Evolutionary conservation across 2,113 vertebrate genomes (phyloP), one percentile per base, ranked within the genome.

Genomic region (Pachypanchax playfairii): DNA sequence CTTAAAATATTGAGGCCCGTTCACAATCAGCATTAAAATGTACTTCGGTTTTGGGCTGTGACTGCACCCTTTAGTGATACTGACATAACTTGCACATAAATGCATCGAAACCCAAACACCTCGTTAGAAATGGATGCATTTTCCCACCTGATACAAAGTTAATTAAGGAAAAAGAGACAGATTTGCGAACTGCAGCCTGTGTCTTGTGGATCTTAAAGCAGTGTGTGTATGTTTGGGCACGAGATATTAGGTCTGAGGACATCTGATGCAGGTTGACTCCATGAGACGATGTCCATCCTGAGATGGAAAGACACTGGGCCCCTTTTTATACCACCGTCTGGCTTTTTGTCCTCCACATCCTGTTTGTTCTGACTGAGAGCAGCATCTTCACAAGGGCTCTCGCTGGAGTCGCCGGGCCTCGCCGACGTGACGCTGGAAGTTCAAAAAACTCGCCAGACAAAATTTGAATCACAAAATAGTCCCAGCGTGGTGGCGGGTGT

Each of bases 21-120:
- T 83, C 77, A 83, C 79, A 82, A 79, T 75, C 72, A 38, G 70
- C 71, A 74, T 82, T 86, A 69, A 85, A 87, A 82, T 80, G 70
- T 71, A 67, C 77, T 58, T 59, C 42, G 38, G 65, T 62, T 63
- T 53, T 49, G 43, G 51, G 48, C 63, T 80, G 62, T 65, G 61
- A 51, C 26, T 70, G 75, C 70, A 65, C 41, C 41, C 22, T 50
- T 50, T 50, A 29, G n/a, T 50, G 48, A 71, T 65, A 67, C 58
- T 50, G 55, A 48, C 73, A 66, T 35, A 62, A 68, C 46, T 41
- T 38, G 29, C 49, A 42, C 39, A 42, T 42, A 20, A 9, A 18
- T 20, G 39, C n/a, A 20, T 42, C 39, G 9, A 42, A 42, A 42
- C 39, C n/a, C 39, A 20, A 42, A 20, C n/a, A 35, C 33, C 3